A percentile compares a stretch with the other conserved stretches of the same genome.
Evolutionary conservation across 2,797 vertebrate genomes (phyloP).

Genomic region (Uromys caudimaculatus): DNA sequence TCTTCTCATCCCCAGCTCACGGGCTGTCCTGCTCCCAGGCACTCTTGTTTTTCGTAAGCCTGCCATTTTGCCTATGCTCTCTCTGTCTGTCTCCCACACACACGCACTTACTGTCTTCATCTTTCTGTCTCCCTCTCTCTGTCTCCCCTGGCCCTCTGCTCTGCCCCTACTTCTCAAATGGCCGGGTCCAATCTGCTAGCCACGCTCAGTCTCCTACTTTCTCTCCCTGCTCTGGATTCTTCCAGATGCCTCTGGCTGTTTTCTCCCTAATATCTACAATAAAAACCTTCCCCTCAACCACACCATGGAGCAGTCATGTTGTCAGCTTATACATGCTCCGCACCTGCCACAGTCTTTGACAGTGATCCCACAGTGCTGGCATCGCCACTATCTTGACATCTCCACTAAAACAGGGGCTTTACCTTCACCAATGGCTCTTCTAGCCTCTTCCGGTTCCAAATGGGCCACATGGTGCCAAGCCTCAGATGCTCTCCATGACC

Average conservation of each 20-base stretch:
- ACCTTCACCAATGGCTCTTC: background rate
- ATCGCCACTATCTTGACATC: background rate
- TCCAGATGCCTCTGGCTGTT: background rate
- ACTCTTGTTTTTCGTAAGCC: background rate
- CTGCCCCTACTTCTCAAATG: background rate
- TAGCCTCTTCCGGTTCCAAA: background rate
- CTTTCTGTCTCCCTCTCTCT: background rate
- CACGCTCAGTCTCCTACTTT: background rate
- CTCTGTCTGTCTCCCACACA: background rate
- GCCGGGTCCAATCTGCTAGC: background rate
- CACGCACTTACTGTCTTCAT: background rate
- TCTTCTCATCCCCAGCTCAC: background rate
- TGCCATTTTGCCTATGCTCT: background rate
- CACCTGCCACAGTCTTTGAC: background rate
- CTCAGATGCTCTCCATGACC: background rate
- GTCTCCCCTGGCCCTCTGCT: background rate
- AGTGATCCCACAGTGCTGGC: background rate
- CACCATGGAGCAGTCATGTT: background rate
- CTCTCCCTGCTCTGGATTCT: background rate
- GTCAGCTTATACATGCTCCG: background rate
- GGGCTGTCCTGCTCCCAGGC: background rate
- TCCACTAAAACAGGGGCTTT: background rate
- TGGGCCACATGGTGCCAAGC: background rate
- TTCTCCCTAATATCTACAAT: background rate
- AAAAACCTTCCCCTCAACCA: background rate